A percentile compares a stretch with the other conserved stretches of the same genome.
Evolutionary conservation across 2,113 vertebrate genomes (phyloP).

Genomic region (Chionodraco myersi): DNA sequence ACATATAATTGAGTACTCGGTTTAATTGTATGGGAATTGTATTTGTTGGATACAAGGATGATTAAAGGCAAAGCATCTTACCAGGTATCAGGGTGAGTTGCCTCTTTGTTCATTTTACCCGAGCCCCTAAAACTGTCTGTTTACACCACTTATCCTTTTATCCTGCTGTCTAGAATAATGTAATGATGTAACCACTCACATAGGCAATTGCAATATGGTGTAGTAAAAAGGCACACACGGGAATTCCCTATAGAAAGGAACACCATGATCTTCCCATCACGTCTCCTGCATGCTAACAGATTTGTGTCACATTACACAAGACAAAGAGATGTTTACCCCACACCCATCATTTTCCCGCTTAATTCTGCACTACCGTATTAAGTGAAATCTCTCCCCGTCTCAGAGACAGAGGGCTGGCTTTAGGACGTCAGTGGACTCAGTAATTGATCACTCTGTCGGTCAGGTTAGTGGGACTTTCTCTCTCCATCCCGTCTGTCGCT

Average conservation of each 20-base stretch:
- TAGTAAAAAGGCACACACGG: too few species aligned
- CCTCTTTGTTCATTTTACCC: not conserved
- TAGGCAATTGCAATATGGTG: too few species aligned
- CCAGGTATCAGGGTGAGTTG: not conserved
- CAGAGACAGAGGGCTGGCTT: slow-evolving; percentile 44
- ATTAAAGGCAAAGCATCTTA: not conserved
- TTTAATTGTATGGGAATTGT: too few species aligned
- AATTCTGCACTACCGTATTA: slow-evolving; percentile 18
- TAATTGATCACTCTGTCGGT: slow-evolving; percentile 74
- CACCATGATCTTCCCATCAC: too few species aligned
- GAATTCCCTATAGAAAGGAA: too few species aligned
- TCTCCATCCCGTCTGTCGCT: not conserved
- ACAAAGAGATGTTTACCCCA: not conserved
- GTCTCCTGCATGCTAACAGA: too few species aligned
- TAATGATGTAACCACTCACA: too few species aligned
- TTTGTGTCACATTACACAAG: too few species aligned
- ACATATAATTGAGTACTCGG: too few species aligned
- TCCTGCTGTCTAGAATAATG: not conserved
- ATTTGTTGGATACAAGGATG: too few species aligned
- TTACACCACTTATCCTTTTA: not conserved
- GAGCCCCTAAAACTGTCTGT: not conserved
- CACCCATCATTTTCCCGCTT: not conserved
- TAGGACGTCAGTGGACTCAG: slow-evolving; percentile 56
- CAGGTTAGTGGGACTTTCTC: slow-evolving; percentile 69
- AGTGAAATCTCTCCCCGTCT: slow-evolving; percentile 19